Base-by-base conservation (phyloP, 2,797 vertebrate genomes). In the Trachops cirrhosus region DNA sequence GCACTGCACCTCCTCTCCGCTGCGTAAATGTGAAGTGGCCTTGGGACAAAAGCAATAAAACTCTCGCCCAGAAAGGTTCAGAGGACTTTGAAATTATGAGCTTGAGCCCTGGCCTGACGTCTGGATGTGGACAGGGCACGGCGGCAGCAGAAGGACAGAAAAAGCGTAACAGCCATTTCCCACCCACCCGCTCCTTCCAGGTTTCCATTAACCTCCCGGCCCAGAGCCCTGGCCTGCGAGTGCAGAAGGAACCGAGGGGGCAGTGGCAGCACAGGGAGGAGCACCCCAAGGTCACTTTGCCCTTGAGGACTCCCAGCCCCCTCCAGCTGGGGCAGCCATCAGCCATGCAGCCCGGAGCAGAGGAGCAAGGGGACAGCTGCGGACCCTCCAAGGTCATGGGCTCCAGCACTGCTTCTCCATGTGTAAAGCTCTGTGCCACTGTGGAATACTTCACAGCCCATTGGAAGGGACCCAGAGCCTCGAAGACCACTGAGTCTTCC, bases 11-110 rank as follows among this genome's bases (percentile, higher is more conserved):
- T 37, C 11, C 52, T 44, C 34, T 71, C 39, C 7, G 26, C 71
- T 80, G 80, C 29, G 14, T 29, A 82, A 34, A 85, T 82, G 8
- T 32, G 34, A 90, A 34, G 75, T 77, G 73, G 52, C 19, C 89
- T 93, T 68, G 93, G 39, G 75, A 34, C 77, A 68, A 75, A 95
- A 90, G 52, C 26, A 71, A 48, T 92, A 92, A 41, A 59, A 73
- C 39, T 77, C 50, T 46, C 22, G 88, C 82, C 85, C 67, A 15
- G 67, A 24, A 93, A 92, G 85, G 59, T 48, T 41, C 85, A 93
- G 91, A 93, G 29, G 29, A 57, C 52, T 89, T 77, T 37, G 80
- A 71, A 93, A 92, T 37, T n/a, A 59, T 3, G 59, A 85, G 80
- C 50, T 12, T 3, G 0, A 84, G 75, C 14, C 3, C 70, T 3